Evolutionary conservation across 2,888 invertebrate genomes (phyloP).

Genomic region (Orthonevra nobilis): DNA sequence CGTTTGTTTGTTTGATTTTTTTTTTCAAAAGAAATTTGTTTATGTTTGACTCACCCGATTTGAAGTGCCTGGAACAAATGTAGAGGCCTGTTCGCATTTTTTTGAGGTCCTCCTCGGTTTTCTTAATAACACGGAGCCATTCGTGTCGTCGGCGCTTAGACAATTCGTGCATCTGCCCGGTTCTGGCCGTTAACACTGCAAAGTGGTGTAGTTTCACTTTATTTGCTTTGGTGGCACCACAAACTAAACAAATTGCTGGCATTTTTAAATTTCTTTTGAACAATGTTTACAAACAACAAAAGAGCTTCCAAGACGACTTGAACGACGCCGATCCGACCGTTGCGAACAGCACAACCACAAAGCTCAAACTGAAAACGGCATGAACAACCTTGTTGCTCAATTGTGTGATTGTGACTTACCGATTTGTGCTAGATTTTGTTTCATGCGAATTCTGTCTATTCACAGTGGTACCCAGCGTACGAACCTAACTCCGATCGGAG

Average conservation of each 20-base stretch:
- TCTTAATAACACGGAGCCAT: constrained; percentile 6
- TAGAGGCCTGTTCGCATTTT: not conserved
- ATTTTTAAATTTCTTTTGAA: not conserved
- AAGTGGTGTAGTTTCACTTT: constrained; percentile 20
- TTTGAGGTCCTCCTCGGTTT: not conserved
- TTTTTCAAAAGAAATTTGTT: not conserved
- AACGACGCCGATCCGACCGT: no score
- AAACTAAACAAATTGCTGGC: constrained; percentile 11
- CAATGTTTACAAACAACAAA: no score
- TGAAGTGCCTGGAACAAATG: constrained; percentile 26
- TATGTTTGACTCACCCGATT: constrained; percentile 1
- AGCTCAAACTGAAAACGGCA: no score
- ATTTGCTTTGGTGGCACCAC: constrained; percentile 9
- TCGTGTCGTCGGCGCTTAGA: constrained; percentile 11
- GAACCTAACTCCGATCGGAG: no score
- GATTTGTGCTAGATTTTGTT: no score
- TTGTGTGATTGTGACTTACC: no score
- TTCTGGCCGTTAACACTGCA: not conserved
- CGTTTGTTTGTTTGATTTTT: no score
- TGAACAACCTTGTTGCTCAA: no score
- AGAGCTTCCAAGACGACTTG: no score
- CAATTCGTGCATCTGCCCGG: not conserved
- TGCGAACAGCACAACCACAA: no score
- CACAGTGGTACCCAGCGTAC: no score
- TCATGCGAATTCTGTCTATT: no score